A percentile compares a stretch with the other conserved stretches of the same genome.
Conservation (phyloP, 1,140 invertebrate genomes). For the Antheraea mylitta region DNA sequence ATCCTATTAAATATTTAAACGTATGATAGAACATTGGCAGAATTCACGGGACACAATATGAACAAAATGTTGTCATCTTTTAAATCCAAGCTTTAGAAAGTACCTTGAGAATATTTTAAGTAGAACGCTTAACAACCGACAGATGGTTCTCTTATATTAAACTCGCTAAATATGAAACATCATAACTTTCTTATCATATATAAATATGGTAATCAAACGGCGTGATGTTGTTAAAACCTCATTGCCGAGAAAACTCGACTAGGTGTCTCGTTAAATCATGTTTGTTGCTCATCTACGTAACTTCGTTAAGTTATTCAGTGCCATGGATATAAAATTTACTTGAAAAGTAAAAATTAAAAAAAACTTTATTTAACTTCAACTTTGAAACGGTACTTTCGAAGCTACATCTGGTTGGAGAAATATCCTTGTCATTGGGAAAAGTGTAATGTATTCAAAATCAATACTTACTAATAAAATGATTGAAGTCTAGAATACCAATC, state of each 20-base stretch:
- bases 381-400: too few relatives aligned
- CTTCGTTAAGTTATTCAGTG: background rate
- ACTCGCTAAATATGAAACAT: background rate
- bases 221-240: background rate
- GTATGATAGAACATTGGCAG: too few relatives aligned
- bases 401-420: too few relatives aligned
- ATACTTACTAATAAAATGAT: too few relatives aligned
- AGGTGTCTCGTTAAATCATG: background rate
- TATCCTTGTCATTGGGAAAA: too few relatives aligned
- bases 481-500: too few relatives aligned
- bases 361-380: too few relatives aligned
- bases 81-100: background rate
- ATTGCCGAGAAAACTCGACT: background rate
- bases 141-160: background rate
- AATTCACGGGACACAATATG: background rate
- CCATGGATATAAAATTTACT: too few relatives aligned
- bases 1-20: too few relatives aligned
- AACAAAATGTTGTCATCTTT: background rate
- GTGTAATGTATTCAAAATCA: too few relatives aligned
- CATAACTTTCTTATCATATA: background rate
- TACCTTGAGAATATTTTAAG: background rate
- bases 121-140: background rate
- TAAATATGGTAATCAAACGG: conserved; percentile 1
- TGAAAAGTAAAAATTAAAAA: too few relatives aligned
- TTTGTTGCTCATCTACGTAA: background rate